Evolutionary conservation across 2,113 vertebrate genomes (phyloP).

Genomic region (Aegithalos caudatus): DNA sequence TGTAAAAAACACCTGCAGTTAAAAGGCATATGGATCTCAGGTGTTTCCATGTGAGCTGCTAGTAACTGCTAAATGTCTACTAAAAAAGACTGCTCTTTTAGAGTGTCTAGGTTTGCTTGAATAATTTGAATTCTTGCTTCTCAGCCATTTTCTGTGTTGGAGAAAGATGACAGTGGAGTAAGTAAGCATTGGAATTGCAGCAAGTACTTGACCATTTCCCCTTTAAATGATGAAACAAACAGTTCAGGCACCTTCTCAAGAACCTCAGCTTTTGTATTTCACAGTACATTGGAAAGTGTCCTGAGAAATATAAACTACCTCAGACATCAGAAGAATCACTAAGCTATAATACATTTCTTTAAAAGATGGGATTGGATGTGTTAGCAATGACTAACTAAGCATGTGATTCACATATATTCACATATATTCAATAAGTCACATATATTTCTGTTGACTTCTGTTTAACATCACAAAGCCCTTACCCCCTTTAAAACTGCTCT

Average conservation of each 20-base stretch:
- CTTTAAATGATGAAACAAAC: slow-evolving; percentile 61
- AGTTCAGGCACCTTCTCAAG: slow-evolving; percentile 71
- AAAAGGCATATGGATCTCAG: neutral
- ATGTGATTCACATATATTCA: neutral
- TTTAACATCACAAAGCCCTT: neutral
- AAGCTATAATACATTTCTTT: neutral
- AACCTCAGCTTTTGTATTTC: slow-evolving; percentile 54
- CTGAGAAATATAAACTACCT: slow-evolving; percentile 61
- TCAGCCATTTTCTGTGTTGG: slow-evolving; percentile 72
- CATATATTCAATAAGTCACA: neutral
- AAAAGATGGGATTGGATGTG: neutral
- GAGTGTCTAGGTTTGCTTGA: neutral
- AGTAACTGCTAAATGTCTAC: neutral
- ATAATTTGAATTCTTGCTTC: neutral
- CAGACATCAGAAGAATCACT: slow-evolving; percentile 43
- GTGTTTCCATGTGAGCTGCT: neutral
- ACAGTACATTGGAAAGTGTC: slow-evolving; percentile 71
- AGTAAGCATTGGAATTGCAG: slow-evolving; percentile 66
- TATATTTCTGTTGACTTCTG: neutral
- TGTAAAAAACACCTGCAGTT: neutral
- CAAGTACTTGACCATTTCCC: slow-evolving; percentile 74
- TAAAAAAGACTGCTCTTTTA: neutral
- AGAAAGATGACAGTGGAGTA: slow-evolving; percentile 58
- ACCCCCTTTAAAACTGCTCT: neutral
- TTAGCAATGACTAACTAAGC: neutral